These are phyloP conservation scores for Saxidomus purpurata DNA, from an alignment of 1,140 invertebrate genomes.

Conservation along the genomic window DNA sequence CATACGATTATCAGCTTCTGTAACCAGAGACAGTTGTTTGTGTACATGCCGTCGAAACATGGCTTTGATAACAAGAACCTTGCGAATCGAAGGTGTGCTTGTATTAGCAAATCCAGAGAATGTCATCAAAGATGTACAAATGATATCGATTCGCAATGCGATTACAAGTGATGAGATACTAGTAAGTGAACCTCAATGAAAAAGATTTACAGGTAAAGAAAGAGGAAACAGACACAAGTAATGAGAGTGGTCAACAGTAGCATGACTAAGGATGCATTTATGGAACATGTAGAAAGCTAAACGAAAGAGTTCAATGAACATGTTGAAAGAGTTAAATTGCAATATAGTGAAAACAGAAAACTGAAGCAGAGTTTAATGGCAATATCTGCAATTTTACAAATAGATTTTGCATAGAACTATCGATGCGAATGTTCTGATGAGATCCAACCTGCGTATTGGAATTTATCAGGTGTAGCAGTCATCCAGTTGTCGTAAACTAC, in stretches of 20 bases:
- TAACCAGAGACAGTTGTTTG: conserved; percentile 31
- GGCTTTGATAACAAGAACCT: conserved; percentile 3
- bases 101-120: conserved; percentile 5
- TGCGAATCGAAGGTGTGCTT: background rate
- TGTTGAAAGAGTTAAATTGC: too few relatives aligned
- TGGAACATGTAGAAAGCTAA: too few relatives aligned
- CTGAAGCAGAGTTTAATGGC: background rate
- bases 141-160: background rate
- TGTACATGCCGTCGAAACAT: conserved; percentile 46
- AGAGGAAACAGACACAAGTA: conserved; percentile 25
- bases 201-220: conserved; percentile 9
- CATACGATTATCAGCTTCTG: conserved; percentile 23
- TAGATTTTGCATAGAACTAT: conserved; percentile 69
- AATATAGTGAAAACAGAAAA: too few relatives aligned
- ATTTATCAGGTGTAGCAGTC: conserved; percentile 52
- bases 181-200: conserved; percentile 37
- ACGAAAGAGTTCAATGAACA: too few relatives aligned
- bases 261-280: background rate
- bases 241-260: conserved; percentile 27
- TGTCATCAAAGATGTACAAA: background rate
- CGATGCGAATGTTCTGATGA: conserved; percentile 52
- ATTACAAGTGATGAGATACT: background rate
- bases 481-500: conserved; percentile 57
- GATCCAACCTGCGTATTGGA: conserved; percentile 63
- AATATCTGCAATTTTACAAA: conserved; percentile 62